phyloP scores from a whole-genome alignment of 1,140 invertebrate genomes.

The Nasonia longicornis region DNA sequence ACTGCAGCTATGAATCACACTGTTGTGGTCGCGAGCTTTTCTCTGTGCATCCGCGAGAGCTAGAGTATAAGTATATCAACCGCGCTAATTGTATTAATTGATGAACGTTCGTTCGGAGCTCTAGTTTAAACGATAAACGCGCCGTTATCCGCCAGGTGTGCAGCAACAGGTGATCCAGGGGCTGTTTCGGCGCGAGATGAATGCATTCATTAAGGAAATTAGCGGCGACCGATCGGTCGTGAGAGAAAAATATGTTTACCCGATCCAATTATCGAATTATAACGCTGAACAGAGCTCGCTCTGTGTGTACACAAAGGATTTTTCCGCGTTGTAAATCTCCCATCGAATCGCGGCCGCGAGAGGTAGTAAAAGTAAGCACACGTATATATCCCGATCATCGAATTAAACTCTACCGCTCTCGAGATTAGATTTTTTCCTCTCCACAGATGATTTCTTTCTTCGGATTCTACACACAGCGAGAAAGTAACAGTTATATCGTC shows the following conservation, averaged over 20 bases:
- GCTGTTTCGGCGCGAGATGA: not conserved
- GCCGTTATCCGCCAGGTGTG: not conserved
- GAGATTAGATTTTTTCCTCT: slow-evolving; percentile 1
- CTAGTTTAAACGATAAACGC: not conserved
- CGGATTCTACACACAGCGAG: not conserved
- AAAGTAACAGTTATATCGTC: slow-evolving; percentile 22
- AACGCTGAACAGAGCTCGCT: slow-evolving; percentile 2
- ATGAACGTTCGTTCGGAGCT: not conserved
- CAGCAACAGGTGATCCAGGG: not conserved
- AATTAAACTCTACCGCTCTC: slow-evolving; percentile 10
- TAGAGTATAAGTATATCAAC: no score
- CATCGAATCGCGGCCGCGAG: not conserved
- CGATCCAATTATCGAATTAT: slow-evolving; percentile 10
- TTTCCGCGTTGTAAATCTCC: not conserved
- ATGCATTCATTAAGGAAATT: not conserved
- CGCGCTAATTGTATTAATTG: not conserved
- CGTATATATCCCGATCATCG: not conserved
- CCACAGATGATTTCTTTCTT: not conserved
- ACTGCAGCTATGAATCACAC: not conserved
- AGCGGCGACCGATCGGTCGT: not conserved
- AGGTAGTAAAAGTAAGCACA: slow-evolving; percentile 27
- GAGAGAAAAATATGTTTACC: not conserved
- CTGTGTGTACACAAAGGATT: not conserved
- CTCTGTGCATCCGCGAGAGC: not conserved
- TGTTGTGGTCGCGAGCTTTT: not conserved